Base-by-base conservation (phyloP, 2,113 vertebrate genomes). In the Turnix velox region DNA sequence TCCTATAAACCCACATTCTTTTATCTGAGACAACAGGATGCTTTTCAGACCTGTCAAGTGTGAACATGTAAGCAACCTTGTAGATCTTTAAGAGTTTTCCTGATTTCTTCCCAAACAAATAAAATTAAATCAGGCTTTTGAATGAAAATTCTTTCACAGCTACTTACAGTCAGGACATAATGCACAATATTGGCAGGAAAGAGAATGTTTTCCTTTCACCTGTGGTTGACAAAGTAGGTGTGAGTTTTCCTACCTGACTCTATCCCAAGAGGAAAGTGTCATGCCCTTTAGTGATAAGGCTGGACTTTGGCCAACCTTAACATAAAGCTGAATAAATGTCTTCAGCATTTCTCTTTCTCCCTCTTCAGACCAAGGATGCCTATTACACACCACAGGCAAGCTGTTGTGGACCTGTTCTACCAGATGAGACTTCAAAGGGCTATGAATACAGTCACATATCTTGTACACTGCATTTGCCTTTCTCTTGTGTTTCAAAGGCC, bases 381-480 rank as follows among this genome's bases (percentile, higher is more conserved):
- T 52, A 17, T 24, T 24, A 35, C 39, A 84, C 30, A 18, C 9
- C 11, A n/a, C 77, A 58, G 9, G 71, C 86, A 27, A 23, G 17
- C n/a, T 86, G 18, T 58, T 71, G 22, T 7, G 27, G 39, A 28
- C 63, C 31, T 81, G 42, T 37, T 73, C 13, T n/a, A 45, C 40
- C 37, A 85, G 69, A 65, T 37, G 46, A 79, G 59, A 27, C 23
- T 61, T 89, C 52, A 72, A 62, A 71, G 16, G 8, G 10, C 31
- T 57, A 5, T 46, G 42, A 54, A 14, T 46, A 72, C 1, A 4
- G 11, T 25, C 6, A 0, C 27, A 1, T 6, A 12, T 23, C 68
- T 63, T 62, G 20, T 59, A 52, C 3, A 17, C 8, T 30, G 4
- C 13, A 42, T 81, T 93, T 88, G 39, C 33, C 27, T 80, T 90